Evolutionary conservation across 2,797 vertebrate species (phyloP).

Genomic region (Channa striata): DNA sequence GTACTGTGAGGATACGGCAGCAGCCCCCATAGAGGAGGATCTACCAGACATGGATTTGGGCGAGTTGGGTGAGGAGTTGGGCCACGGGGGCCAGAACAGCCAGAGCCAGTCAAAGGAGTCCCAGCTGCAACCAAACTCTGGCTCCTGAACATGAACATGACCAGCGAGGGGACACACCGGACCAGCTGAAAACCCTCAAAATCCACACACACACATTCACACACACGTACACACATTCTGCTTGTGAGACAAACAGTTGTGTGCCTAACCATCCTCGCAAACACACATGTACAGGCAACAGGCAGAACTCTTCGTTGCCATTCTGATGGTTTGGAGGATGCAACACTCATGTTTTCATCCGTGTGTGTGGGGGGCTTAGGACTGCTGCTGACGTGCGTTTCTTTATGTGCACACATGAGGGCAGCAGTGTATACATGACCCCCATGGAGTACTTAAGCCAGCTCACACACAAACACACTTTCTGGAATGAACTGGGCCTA

Average conservation of each 20-base stretch:
- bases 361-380: conserved; percentile 25
- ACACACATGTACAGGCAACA: conserved; percentile 23
- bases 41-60: conserved; percentile 86
- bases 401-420: conserved; percentile 6
- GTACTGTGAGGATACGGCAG: conserved; percentile 81
- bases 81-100: conserved; percentile 65
- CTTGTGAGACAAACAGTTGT: conserved; percentile 36
- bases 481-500: neutral
- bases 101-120: conserved; percentile 62
- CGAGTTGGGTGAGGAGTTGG: conserved; percentile 80
- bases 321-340: conserved; percentile 21
- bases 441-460: neutral
- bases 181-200: conserved; percentile 25
- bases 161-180: conserved; percentile 36
- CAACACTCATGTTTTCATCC: neutral
- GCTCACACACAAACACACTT: neutral
- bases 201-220: conserved; percentile 4
- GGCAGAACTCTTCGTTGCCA: conserved; percentile 36
- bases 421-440: conserved; percentile 13
- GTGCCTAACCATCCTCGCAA: conserved; percentile 35
- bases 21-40: conserved; percentile 80
- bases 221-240: conserved; percentile 19
- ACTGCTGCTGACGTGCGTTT: conserved; percentile 34
- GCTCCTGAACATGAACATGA: conserved; percentile 51
- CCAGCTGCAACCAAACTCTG: conserved; percentile 43